Base-by-base conservation (phyloP, 2,888 invertebrate genomes). In the Pimpla rufipes region DNA sequence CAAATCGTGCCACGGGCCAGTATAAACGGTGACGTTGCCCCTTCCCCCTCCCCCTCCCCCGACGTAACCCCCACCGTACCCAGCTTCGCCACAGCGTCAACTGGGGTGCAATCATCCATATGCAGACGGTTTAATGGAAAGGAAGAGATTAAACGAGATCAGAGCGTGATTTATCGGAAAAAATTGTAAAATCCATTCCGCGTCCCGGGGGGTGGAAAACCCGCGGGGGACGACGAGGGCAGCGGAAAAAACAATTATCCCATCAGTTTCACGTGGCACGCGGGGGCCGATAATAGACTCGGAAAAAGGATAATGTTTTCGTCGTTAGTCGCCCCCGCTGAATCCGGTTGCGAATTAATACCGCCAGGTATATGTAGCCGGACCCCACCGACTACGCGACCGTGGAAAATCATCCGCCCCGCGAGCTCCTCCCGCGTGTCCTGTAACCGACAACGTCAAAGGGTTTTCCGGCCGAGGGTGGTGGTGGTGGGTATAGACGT, bases 1-100 rank as follows among this genome's bases (percentile, higher is more conserved):
- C 71, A 67, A 67, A 83, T 77, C 66, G 75, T 79, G 37, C 76
- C 76, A 35, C 79, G 35, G 67, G 45, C 64, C 62, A 42, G 71
- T 73, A 73, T 45, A 52, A 83, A 76, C 79, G 73, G 55, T 67
- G 57, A 75, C 75, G 64, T 66, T 40, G 66, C n/a, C 18, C 45
- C 3, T 5, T 5, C 29, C 29, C 29, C 29, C 29, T 29, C 29
- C 45, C 3, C 29, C 29, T 5, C 29, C 29, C 29, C 29, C 5
- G 3, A 29, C 45, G 42, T n/a, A n/a, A n/a, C n/a, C 62, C 45
- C 40, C 11, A 8, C 55, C 47, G 45, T 37, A 21, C 45, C 47
- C 45, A 73, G 42, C 59, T 59, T 59, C 45, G n/a, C 59, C 11
- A 5, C 47, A 57, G 7, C 35, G 45, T 45, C 18, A 29, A 45